phyloP scores from a whole-genome alignment of 2,113 vertebrate genomes.

The Stigmatopora nigra region DNA sequence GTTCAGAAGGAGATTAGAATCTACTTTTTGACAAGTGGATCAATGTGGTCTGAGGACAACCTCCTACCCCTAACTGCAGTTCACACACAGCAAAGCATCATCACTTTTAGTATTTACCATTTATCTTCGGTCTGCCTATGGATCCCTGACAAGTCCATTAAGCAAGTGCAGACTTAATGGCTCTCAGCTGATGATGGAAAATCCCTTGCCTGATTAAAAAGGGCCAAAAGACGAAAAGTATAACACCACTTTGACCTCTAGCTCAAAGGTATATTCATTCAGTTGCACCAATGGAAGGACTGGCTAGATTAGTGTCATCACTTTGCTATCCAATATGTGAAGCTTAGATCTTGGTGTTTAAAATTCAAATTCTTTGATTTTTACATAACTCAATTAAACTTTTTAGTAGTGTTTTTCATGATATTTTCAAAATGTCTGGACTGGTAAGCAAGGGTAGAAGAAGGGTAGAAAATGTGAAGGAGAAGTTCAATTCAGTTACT shows the following conservation, averaged over 20 bases:
- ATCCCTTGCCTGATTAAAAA: constrained; percentile 60
- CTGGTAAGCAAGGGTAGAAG: background rate
- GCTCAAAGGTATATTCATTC: constrained; percentile 39
- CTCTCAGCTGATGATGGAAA: constrained; percentile 66
- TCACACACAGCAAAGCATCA: constrained; percentile 55
- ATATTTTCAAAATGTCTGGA: background rate
- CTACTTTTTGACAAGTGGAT: constrained; percentile 61
- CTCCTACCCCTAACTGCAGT: constrained; percentile 40
- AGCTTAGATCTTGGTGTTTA: constrained; percentile 27
- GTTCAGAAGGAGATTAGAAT: constrained; percentile 52
- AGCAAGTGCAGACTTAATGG: constrained; percentile 67
- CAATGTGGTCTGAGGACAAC: constrained; percentile 57
- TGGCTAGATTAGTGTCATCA: constrained; percentile 30
- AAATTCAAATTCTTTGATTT: background rate
- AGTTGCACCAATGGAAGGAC: constrained; percentile 34
- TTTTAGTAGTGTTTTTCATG: background rate
- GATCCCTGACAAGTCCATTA: constrained; percentile 72
- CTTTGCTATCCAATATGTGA: constrained; percentile 20
- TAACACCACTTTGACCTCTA: constrained; percentile 56
- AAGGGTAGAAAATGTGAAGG: background rate
- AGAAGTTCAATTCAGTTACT: background rate
- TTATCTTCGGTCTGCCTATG: constrained; percentile 65
- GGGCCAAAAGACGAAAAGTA: constrained; percentile 53
- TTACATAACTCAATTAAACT: background rate
- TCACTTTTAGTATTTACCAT: constrained; percentile 70